Percentiles rank a stretch among this genome's conserved stretches.
Conservation (phyloP, 2,113 vertebrate species). For the Turdus rufiventris region DNA sequence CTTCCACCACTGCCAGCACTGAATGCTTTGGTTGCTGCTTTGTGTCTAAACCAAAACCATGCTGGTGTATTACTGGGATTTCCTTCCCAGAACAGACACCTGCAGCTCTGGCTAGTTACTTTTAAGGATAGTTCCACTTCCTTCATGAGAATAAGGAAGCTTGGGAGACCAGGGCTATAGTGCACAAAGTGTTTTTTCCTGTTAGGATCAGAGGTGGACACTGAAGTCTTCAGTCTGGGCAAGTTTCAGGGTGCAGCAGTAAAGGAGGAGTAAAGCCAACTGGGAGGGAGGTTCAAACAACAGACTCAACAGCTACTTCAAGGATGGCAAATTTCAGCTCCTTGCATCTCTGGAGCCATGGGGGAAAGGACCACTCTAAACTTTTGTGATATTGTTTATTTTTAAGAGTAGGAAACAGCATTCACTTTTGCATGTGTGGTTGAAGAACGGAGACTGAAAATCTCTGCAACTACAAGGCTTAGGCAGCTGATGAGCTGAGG, state of each 20-base stretch:
- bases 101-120: not conserved
- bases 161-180: not conserved
- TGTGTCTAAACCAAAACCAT: not conserved
- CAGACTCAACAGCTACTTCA: not conserved
- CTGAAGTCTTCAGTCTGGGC: not conserved
- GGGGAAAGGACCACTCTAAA: not conserved
- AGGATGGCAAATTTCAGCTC: not conserved
- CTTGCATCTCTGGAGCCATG: not conserved
- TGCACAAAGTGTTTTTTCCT: not conserved
- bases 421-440: not conserved
- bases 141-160: not conserved
- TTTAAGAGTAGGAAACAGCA: not conserved
- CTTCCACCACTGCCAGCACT: not conserved
- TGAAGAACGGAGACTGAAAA: not conserved
- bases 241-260: not conserved
- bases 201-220: not conserved
- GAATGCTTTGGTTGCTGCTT: not conserved
- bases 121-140: not conserved
- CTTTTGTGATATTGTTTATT: not conserved
- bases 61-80: not conserved
- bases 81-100: not conserved
- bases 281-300: not conserved
- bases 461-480: not conserved
- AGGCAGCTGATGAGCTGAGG: not conserved
- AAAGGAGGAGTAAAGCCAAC: not conserved